Evolutionary conservation across 2,888 invertebrate genomes (phyloP).

Genomic region (Cantharis nigra): DNA sequence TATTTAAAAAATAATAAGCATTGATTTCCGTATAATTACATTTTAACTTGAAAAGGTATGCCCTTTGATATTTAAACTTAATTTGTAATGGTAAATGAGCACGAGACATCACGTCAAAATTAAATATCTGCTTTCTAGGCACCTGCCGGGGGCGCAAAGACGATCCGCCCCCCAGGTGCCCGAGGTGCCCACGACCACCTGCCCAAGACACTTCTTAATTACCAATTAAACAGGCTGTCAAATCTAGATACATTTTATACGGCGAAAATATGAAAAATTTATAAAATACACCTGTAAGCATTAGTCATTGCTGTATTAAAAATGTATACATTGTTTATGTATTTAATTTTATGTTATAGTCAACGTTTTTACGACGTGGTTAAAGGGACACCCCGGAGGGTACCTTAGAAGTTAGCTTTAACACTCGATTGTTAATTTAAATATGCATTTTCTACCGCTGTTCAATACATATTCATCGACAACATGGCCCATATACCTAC

Average conservation of each 20-base stretch:
- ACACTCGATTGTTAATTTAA: conserved; percentile 22
- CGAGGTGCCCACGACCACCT: conserved; percentile 33
- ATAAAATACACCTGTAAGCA: conserved; percentile 33
- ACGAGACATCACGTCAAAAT: conserved; percentile 31
- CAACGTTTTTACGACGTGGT: conserved; percentile 29
- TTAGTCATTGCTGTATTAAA: conserved; percentile 22
- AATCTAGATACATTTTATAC: conserved; percentile 32
- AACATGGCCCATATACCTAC: background rate
- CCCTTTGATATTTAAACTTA: background rate
- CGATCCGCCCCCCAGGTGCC: conserved; percentile 40
- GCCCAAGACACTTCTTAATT: conserved; percentile 37
- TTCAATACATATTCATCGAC: background rate
- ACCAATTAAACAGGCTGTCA: conserved; percentile 40
- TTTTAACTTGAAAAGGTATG: background rate
- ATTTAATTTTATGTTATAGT: conserved; percentile 17
- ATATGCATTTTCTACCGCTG: conserved; percentile 4
- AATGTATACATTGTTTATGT: conserved; percentile 21
- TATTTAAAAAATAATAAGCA: background rate
- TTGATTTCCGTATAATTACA: background rate
- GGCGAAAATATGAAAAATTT: conserved; percentile 33
- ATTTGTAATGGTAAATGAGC: conserved; percentile 20
- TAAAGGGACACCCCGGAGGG: conserved; percentile 25
- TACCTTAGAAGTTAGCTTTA: conserved; percentile 24
- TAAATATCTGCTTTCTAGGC: conserved; percentile 34
- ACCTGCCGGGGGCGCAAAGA: conserved; percentile 39